Evolutionary conservation across 2,797 vertebrate species (phyloP).

Genomic region (Podarcis lilfordi): DNA sequence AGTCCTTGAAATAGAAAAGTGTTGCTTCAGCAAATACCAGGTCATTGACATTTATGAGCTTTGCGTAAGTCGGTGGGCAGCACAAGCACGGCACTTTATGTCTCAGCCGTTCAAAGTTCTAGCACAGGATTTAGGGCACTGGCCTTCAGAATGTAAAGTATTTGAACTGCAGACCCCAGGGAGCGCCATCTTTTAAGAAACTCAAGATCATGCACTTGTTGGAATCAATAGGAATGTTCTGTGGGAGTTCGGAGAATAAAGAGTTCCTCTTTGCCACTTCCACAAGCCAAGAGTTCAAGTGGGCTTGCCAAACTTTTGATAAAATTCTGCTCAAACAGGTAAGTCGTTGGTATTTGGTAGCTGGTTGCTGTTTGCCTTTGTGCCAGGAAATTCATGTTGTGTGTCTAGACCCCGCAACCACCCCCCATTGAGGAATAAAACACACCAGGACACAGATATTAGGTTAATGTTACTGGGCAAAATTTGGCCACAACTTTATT

Average conservation of each 20-base stretch:
- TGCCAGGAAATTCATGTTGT: too few species aligned
- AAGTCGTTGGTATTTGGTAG: not conserved
- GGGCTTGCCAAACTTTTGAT: not conserved
- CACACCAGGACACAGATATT: too few species aligned
- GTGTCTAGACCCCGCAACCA: too few species aligned
- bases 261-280: not conserved
- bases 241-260: not conserved
- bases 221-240: not conserved
- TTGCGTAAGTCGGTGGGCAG: not conserved
- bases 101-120: rapidly evolving
- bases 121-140: not conserved
- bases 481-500: too few species aligned
- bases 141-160: not conserved
- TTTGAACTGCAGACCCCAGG: not conserved
- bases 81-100: not conserved
- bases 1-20: rapidly evolving
- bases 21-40: not conserved
- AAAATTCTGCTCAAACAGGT: not conserved
- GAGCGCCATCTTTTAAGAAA: not conserved
- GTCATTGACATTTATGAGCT: not conserved
- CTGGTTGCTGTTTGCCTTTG: too few species aligned
- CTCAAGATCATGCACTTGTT: not conserved
- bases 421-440: too few species aligned
- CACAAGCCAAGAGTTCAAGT: not conserved
- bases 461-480: too few species aligned